These are phyloP conservation scores for Orthosia incerta DNA, from an alignment of 2,888 invertebrate species.

Conservation along the genomic window DNA sequence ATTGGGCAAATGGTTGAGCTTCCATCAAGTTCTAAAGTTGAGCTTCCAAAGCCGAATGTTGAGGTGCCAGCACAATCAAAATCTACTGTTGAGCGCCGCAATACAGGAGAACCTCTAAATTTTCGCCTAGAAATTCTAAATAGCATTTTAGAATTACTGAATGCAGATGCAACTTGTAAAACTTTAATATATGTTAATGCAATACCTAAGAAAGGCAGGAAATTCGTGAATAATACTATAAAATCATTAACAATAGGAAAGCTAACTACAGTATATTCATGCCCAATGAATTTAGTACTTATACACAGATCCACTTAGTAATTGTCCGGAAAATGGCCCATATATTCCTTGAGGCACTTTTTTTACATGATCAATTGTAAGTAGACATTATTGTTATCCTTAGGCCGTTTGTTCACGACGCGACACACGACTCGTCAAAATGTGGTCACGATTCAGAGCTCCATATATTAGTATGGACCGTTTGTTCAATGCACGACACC, in stretches of 20 bases:
- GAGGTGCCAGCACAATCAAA: background rate
- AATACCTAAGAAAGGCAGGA: background rate
- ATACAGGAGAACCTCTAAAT: background rate
- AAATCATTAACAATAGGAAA: background rate
- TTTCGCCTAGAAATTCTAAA: constrained; percentile 14
- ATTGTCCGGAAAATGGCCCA: background rate
- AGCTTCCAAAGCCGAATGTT: background rate
- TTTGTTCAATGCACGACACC: no score
- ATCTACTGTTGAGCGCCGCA: background rate
- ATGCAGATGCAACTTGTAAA: background rate
- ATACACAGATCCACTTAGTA: background rate
- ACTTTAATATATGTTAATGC: background rate
- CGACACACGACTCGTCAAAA: no score
- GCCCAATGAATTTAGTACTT: fast-evolving
- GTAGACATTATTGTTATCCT: background rate
- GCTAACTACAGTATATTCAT: background rate
- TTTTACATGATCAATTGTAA: background rate
- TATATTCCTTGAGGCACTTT: background rate
- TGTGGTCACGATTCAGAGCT: no score
- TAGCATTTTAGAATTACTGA: constrained; percentile 2
- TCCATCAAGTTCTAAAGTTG: no score
- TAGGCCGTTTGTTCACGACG: no score
- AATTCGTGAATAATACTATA: background rate
- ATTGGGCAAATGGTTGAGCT: background rate
- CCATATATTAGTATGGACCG: no score